These are phyloP conservation scores for Pseudonaja textilis DNA, from an alignment of 2,113 vertebrate genomes.

Conservation along the genomic window DNA sequence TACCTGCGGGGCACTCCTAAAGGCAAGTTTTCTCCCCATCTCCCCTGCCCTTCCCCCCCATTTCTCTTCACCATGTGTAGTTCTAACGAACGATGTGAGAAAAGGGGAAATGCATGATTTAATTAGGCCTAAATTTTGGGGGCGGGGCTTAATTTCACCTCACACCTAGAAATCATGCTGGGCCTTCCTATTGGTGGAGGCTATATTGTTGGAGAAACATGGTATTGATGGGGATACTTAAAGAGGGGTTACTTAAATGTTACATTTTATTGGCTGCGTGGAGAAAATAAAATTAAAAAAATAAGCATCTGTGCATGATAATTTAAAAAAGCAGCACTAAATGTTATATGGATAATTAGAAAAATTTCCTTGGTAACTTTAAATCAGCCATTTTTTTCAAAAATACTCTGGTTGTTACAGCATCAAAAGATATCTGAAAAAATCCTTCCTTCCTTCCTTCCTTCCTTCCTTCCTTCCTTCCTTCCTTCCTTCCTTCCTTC, in stretches of 20 bases:
- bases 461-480: not conserved
- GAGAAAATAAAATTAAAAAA: constrained; percentile 53
- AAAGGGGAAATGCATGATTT: too few species aligned
- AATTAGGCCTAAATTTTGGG: too few species aligned
- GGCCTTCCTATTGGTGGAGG: too few species aligned
- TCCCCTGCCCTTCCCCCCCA: too few species aligned
- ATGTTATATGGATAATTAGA: constrained; percentile 32
- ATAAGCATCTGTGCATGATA: constrained; percentile 37
- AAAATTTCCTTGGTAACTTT: constrained; percentile 57
- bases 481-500: not conserved
- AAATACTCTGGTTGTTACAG: constrained; percentile 46
- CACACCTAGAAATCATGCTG: too few species aligned
- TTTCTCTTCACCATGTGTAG: too few species aligned
- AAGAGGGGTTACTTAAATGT: constrained; percentile 31
- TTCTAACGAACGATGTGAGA: too few species aligned
- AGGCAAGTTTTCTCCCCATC: too few species aligned
- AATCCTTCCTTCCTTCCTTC: not conserved
- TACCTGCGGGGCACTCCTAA: too few species aligned
- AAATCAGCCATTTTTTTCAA: constrained; percentile 44
- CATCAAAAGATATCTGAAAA: not conserved
- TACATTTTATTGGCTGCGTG: constrained; percentile 32
- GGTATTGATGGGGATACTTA: constrained; percentile 9
- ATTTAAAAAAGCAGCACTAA: constrained; percentile 41
- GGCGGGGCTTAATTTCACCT: too few species aligned
- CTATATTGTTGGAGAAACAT: too few species aligned